Evolutionary conservation across 2,113 vertebrate species (phyloP).

Genomic region (Cyrtonyx montezumae): DNA sequence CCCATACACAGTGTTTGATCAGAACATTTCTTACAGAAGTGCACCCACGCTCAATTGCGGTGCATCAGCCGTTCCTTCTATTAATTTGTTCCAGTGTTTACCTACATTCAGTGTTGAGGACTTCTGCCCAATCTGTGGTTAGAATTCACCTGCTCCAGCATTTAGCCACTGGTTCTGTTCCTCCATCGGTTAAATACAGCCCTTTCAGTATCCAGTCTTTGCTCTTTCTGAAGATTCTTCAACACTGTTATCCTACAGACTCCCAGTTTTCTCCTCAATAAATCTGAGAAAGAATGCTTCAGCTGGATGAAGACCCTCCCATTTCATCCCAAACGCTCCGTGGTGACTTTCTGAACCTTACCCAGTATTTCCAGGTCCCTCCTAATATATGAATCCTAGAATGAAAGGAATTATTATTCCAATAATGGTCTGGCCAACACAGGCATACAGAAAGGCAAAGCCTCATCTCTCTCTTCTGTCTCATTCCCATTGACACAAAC

Average conservation of each 20-base stretch:
- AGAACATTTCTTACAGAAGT: conserved; percentile 4
- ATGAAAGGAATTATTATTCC: background rate
- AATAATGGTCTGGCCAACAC: background rate
- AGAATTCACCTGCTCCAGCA: background rate
- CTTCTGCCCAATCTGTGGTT: background rate
- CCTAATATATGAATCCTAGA: background rate
- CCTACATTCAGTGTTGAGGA: background rate
- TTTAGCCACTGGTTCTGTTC: background rate
- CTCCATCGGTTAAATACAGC: background rate
- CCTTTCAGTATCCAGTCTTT: background rate
- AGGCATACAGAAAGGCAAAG: background rate
- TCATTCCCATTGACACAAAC: background rate
- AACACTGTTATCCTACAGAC: background rate
- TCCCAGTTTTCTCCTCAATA: fast-evolving
- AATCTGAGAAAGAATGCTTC: background rate
- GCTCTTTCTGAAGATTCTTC: background rate
- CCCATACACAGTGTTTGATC: background rate
- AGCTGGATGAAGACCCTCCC: background rate
- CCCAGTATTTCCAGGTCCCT: background rate
- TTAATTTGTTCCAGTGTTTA: background rate
- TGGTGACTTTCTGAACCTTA: background rate
- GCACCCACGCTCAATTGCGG: background rate
- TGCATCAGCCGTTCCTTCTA: background rate
- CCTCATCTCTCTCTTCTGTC: background rate
- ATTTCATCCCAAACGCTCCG: background rate